phyloP scores from a whole-genome alignment of 53 echinoderm and acorn worm species.

The Crossaster papposus region DNA sequence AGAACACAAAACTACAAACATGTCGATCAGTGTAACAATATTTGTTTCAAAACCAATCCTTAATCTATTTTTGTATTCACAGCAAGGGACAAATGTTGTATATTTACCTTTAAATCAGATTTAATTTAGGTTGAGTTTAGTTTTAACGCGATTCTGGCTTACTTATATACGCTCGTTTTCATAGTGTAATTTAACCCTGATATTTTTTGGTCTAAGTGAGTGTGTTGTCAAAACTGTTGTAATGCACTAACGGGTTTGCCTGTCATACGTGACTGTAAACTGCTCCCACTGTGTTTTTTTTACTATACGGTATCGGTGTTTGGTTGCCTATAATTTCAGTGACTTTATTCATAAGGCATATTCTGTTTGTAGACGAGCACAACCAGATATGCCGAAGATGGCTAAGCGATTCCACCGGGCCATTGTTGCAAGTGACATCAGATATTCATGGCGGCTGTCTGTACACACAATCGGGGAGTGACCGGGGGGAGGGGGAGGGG shows the following conservation, averaged over 20 bases:
- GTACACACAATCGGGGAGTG: background rate
- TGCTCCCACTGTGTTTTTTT: background rate
- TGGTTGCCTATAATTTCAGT: constrained; percentile 4
- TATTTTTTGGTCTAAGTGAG: too few relatives aligned
- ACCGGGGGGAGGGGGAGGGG: too few relatives aligned
- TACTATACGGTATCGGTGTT: background rate
- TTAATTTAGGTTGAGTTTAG: too few relatives aligned
- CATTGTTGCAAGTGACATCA: constrained; percentile 36
- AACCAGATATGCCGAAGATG: constrained; percentile 25
- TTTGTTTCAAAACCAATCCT: too few relatives aligned
- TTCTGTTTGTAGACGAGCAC: constrained; percentile 37
- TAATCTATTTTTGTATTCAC: too few relatives aligned
- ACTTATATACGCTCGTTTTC: too few relatives aligned
- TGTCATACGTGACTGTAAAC: background rate
- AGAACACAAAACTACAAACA: too few relatives aligned
- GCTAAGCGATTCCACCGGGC: constrained; percentile 26
- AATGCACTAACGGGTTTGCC: background rate
- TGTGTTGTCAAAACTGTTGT: background rate
- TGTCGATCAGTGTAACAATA: too few relatives aligned
- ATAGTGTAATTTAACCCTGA: too few relatives aligned
- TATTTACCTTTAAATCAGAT: too few relatives aligned
- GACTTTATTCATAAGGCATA: constrained; percentile 51
- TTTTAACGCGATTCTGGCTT: too few relatives aligned
- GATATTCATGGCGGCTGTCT: constrained; percentile 50
- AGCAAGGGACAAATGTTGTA: too few relatives aligned